These are phyloP conservation scores for Liopterus haemorrhoidalis DNA, from an alignment of 2,888 invertebrate genomes.

Conservation along the genomic window DNA sequence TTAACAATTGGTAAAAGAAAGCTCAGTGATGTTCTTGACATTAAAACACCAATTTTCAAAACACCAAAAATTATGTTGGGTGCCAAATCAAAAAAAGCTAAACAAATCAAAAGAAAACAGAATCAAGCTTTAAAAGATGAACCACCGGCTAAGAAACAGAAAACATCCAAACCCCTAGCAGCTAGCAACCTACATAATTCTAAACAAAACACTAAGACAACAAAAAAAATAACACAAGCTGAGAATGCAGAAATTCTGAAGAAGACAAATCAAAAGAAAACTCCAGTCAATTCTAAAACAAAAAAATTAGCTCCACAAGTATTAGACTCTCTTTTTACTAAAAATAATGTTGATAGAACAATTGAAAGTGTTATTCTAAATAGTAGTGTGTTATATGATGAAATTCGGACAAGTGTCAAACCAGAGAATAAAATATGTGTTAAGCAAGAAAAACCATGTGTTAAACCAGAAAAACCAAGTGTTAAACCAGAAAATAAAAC, in stretches of 20 bases:
- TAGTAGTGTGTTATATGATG: constrained; percentile 42
- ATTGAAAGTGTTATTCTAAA: constrained; percentile 43
- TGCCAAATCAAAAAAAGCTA: constrained; percentile 27
- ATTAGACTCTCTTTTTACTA: constrained; percentile 53
- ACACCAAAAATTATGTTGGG: constrained; percentile 24
- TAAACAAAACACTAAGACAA: constrained; percentile 38
- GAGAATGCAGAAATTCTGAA: constrained; percentile 35
- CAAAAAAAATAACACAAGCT: constrained; percentile 34
- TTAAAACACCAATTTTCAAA: constrained; percentile 32
- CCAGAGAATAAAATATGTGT: constrained; percentile 39
- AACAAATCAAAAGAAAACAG: constrained; percentile 47
- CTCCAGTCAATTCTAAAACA: constrained; percentile 28
- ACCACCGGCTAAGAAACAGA: constrained; percentile 37
- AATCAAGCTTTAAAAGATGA: constrained; percentile 32
- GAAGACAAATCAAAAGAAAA: constrained; percentile 30
- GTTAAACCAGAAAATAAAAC: constrained; percentile 21
- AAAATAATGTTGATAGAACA: constrained; percentile 54
- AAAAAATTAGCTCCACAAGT: constrained; percentile 40
- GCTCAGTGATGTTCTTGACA: constrained; percentile 39
- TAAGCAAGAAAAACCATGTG: constrained; percentile 32
- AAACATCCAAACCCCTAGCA: constrained; percentile 38
- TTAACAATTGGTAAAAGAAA: constrained; percentile 47
- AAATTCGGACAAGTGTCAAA: constrained; percentile 39
- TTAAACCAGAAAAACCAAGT: constrained; percentile 27
- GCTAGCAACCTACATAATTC: constrained; percentile 38